Base-by-base conservation (phyloP, 2,797 vertebrate genomes). In the Muscicapa comitata region DNA sequence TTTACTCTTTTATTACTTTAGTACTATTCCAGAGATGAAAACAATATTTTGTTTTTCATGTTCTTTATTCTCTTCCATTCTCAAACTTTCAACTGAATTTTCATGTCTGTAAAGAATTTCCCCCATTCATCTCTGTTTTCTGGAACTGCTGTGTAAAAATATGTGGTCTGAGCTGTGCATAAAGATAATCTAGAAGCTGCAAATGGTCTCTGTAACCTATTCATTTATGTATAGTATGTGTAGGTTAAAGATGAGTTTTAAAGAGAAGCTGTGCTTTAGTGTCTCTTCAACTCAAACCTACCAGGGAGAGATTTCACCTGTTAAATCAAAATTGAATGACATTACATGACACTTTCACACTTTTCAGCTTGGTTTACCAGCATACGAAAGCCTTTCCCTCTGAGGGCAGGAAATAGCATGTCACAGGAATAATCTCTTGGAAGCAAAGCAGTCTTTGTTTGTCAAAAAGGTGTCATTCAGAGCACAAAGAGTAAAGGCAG, bases 361-460 rank as follows among this genome's bases (percentile, higher is more conserved):
- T 53, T 42, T 83, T 57, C 40, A 63, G 40, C 24, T 71, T 63
- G 67, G 81, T 90, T 88, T 55, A 57, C 38, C 54, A 74, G 28
- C 35, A 19, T 55, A 73, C 65, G 77, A 50, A 89, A 67, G 0
- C 7, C 28, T 73, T 81, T 81, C 17, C 10, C 17, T 67, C 40
- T 3, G 3, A 92, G 53, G 57, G 26, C 10, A 51, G 47, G 76
- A 86, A 86, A 90, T 28, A 84, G 55, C 0, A 0, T 42, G 66
- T 31, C 48, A 86, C 26, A 67, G 57, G 66, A 88, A 73, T 37
- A 71, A 17, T 29, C 31, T 57, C 67, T 53, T 70, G 19, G 61
- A 95, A 79, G 48, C 7, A 76, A 87, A 75, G 79, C 43, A n/a
- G 59, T 86, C 62, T 78, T 72, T 93, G 15, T 92, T 94, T 86